Evolutionary conservation across 2,888 invertebrate genomes (phyloP).

Genomic region (Slavum lentiscoides): DNA sequence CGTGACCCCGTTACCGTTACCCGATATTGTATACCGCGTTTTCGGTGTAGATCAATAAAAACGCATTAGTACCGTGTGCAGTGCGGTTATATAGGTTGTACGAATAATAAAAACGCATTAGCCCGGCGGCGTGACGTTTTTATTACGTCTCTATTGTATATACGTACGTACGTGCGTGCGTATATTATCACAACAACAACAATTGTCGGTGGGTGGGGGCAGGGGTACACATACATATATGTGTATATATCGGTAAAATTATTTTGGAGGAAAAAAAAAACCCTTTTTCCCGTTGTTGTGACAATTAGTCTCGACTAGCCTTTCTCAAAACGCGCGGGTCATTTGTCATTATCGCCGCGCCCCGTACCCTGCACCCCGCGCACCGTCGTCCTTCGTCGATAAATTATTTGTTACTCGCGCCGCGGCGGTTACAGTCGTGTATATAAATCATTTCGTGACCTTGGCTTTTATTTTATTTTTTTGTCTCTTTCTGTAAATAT

Average conservation of each 20-base stretch:
- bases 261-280: not conserved
- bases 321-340: too few species aligned
- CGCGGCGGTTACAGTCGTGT: too few species aligned
- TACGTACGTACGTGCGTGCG: not conserved
- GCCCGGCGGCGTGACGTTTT: slow-evolving; percentile 42
- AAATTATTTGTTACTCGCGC: too few species aligned
- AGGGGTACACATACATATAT: too few species aligned
- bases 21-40: not conserved
- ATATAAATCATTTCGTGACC: slow-evolving; percentile 38
- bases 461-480: slow-evolving; percentile 3
- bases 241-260: slow-evolving; percentile 13
- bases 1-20: slow-evolving; percentile 31
- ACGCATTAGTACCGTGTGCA: slow-evolving; percentile 43
- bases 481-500: not conserved
- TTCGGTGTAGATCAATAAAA: slow-evolving; percentile 43
- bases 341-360: too few species aligned
- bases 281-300: slow-evolving; percentile 7
- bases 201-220: too few species aligned
- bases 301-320: too few species aligned
- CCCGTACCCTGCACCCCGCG: too few species aligned
- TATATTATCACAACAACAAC: too few species aligned
- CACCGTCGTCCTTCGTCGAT: too few species aligned
- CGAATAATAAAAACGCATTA: slow-evolving; percentile 16
- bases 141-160: slow-evolving; percentile 2
- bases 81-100: too few species aligned